These are phyloP conservation scores for Microctenopoma lineatum DNA, from an alignment of 2,797 vertebrate species.

Conservation along the genomic window DNA sequence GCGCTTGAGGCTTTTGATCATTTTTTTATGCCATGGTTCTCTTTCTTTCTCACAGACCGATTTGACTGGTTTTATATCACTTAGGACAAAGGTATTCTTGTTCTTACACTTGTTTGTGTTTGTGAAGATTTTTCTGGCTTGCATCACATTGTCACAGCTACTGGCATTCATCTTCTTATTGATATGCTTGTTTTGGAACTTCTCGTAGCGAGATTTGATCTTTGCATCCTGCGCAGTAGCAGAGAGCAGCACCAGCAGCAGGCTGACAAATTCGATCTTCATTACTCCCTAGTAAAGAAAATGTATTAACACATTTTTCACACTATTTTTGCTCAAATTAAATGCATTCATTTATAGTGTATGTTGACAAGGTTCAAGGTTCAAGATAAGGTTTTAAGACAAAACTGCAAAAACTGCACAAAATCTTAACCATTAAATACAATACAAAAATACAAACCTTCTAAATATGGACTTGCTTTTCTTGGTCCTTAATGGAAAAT, in stretches of 20 bases:
- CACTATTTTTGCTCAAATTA: no score
- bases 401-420: no score
- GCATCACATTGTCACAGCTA: accelerated
- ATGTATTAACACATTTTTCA: background rate
- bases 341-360: no score
- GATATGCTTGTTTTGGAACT: background rate
- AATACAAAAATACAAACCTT: no score
- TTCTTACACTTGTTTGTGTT: background rate
- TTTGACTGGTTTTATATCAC: accelerated
- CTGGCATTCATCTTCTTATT: accelerated
- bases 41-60: accelerated
- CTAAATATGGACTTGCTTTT: no score
- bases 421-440: no score
- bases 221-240: background rate
- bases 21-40: accelerated
- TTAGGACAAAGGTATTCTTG: constrained; percentile 11
- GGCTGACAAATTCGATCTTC: constrained; percentile 5
- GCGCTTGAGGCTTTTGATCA: background rate
- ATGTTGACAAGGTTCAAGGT: no score
- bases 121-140: accelerated
- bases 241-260: constrained; percentile 23
- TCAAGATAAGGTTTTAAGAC: no score
- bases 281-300: constrained; percentile 25
- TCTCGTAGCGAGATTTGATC: accelerated
- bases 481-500: background rate